These are phyloP conservation scores for Stegodyphus dumicola DNA, from an alignment of 1,140 invertebrate genomes.

Conservation along the genomic window DNA sequence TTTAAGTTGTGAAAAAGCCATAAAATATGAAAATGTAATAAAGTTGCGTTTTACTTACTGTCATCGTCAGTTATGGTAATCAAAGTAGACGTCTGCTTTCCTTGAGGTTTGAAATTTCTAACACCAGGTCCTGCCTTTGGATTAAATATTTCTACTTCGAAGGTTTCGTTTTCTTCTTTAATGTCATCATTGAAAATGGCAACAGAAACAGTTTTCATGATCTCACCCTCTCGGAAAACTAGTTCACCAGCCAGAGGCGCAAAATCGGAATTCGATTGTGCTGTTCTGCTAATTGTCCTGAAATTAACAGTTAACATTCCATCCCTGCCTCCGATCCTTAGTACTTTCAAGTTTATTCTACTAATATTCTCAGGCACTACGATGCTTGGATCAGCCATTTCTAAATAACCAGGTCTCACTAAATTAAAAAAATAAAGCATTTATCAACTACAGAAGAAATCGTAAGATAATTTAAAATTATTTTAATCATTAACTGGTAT, in stretches of 20 bases:
- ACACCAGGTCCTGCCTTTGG: not conserved
- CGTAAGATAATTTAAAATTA: too few species aligned
- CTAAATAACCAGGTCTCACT: constrained; percentile 19
- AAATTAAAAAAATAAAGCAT: not conserved
- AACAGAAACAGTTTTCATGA: not conserved
- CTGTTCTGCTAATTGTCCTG: not conserved
- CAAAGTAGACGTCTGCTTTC: not conserved
- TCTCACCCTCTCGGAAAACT: constrained; percentile 7
- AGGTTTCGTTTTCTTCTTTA: not conserved
- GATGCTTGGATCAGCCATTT: not conserved
- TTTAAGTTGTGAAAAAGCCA: too few species aligned
- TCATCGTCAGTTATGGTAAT: constrained; percentile 11
- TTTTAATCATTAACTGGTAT: too few species aligned
- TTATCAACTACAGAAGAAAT: too few species aligned
- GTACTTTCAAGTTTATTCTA: not conserved
- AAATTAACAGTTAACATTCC: not conserved
- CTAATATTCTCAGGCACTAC: not conserved
- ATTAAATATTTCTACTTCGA: not conserved
- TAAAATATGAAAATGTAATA: too few species aligned
- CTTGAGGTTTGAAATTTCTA: not conserved
- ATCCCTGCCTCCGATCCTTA: constrained; percentile 4
- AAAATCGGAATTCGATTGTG: not conserved
- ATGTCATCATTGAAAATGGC: constrained; percentile 2
- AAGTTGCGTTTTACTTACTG: not conserved
- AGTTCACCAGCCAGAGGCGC: not conserved